These are phyloP conservation scores for Panurus biarmicus DNA, from an alignment of 2,113 vertebrate species.

Conservation along the genomic window DNA sequence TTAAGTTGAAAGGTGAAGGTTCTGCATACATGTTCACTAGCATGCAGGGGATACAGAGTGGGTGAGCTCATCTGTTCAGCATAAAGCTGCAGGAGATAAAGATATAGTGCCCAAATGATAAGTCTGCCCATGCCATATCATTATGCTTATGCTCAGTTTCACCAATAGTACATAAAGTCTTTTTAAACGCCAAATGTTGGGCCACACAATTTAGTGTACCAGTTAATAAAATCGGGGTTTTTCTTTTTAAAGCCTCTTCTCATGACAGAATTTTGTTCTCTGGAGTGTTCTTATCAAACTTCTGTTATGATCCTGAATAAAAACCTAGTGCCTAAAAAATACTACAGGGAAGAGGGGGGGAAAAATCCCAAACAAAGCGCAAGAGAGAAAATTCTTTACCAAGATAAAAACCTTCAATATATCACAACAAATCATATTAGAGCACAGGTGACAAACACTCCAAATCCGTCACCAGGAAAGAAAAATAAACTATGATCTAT, in stretches of 20 bases:
- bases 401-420: neutral
- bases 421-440: neutral
- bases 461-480: neutral
- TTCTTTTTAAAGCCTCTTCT: neutral
- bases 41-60: neutral
- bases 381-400: neutral
- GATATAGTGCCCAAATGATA: neutral
- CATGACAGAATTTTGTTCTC: neutral
- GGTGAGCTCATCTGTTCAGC: neutral
- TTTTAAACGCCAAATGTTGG: neutral
- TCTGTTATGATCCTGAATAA: neutral
- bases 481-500: conserved; percentile 3
- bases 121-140: neutral
- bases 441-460: neutral
- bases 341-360: neutral
- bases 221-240: neutral
- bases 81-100: neutral
- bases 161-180: neutral
- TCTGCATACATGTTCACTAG: neutral
- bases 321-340: neutral
- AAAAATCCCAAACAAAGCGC: neutral
- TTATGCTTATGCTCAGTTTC: neutral
- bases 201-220: neutral
- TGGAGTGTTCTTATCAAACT: neutral
- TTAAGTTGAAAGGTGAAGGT: neutral